phyloP scores from a whole-genome alignment of 2,797 vertebrate species.

The Staurois parvus region DNA sequence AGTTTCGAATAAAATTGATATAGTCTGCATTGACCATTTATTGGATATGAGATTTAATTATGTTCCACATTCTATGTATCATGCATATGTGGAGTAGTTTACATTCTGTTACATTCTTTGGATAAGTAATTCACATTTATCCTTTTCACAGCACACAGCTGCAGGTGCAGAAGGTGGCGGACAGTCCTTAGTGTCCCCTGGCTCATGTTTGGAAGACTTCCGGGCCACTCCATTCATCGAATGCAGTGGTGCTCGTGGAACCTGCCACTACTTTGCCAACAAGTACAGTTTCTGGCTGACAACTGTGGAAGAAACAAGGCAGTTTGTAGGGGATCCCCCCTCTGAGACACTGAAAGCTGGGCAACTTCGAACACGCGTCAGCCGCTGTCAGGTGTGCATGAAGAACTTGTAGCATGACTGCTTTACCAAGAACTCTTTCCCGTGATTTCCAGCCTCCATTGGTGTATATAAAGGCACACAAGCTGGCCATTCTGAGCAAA shows the following conservation, averaged over 20 bases:
- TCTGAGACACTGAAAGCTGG: slow-evolving; percentile 89
- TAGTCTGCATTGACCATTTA: no score
- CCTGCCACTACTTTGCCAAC: slow-evolving; percentile 95
- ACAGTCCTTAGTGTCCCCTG: slow-evolving; percentile 92
- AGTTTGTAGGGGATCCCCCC: slow-evolving; percentile 79
- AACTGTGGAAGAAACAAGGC: slow-evolving; percentile 80
- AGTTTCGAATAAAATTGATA: no score
- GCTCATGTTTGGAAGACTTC: slow-evolving; percentile 96
- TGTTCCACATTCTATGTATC: no score
- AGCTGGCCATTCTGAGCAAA: slow-evolving; percentile 1
- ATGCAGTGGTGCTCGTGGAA: slow-evolving; percentile 89
- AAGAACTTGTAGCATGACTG: slow-evolving; percentile 85
- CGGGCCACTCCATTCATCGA: slow-evolving; percentile 94
- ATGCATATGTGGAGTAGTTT: no score
- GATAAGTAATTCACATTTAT: background rate
- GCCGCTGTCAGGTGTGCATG: slow-evolving; percentile 97
- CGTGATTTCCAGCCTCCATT: slow-evolving; percentile 48
- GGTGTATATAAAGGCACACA: slow-evolving; percentile 41
- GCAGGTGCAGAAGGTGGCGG: slow-evolving; percentile 91
- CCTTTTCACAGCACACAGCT: slow-evolving; percentile 85
- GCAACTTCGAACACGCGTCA: slow-evolving; percentile 85
- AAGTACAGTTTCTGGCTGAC: slow-evolving; percentile 98
- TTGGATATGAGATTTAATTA: no score
- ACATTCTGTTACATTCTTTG: background rate
- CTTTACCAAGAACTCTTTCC: slow-evolving; percentile 1